Conservation (phyloP, 2,113 vertebrate species). For the Ginglymostoma cirratum region DNA sequence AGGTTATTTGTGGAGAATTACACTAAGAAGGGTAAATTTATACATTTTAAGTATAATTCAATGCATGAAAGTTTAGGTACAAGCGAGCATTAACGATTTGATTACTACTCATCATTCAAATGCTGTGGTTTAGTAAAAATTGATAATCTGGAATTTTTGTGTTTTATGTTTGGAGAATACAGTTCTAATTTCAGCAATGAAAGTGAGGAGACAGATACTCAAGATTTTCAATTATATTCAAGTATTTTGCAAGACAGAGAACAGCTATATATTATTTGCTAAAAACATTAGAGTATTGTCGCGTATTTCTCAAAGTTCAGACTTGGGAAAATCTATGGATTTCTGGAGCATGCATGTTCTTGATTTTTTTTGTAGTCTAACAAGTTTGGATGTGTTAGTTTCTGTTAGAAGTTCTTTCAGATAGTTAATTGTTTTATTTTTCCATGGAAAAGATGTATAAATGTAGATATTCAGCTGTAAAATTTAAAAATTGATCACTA, state of each 20-base stretch:
- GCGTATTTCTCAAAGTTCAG: not conserved
- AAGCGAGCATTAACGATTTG: not conserved
- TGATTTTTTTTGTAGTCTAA: not conserved
- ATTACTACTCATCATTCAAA: not conserved
- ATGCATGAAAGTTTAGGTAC: not conserved
- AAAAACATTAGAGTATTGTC: not conserved
- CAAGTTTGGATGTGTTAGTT: not conserved
- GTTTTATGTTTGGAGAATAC: not conserved
- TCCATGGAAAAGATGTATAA: conserved; percentile 9
- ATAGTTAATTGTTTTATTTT: not conserved
- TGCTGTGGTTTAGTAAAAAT: not conserved
- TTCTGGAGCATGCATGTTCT: not conserved
- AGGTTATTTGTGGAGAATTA: not conserved
- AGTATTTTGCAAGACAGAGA: not conserved
- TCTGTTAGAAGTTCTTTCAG: not conserved
- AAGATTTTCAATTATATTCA: conserved; percentile 6
- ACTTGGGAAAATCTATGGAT: not conserved
- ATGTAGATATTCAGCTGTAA: conserved; percentile 21
- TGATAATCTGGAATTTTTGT: not conserved
- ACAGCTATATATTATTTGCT: not conserved
- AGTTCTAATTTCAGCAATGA: not conserved
- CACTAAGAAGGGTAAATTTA: not conserved
- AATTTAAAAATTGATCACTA: not conserved
- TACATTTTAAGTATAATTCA: not conserved
- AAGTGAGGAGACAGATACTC: not conserved